Percentiles rank a stretch among this genome's conserved stretches.
These are phyloP conservation scores for Diogma glabrata DNA, from an alignment of 2,888 invertebrate species.

Conservation along the genomic window DNA sequence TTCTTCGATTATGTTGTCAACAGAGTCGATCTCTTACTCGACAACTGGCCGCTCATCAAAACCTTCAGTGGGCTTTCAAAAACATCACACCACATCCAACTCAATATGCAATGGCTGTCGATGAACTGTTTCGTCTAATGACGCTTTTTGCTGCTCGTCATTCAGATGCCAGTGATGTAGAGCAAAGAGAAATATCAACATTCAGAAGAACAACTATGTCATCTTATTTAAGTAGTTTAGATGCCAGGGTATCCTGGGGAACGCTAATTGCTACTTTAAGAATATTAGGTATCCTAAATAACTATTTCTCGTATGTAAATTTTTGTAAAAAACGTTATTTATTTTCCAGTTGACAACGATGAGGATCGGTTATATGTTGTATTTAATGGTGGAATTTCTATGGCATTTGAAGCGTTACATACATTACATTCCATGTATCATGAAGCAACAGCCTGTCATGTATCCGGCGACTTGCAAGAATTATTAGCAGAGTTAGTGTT, in stretches of 20 bases:
- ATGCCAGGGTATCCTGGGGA: slow-evolving; percentile 86
- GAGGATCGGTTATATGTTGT: slow-evolving; percentile 82
- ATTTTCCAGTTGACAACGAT: slow-evolving; percentile 57
- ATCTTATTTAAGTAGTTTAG: slow-evolving; percentile 78
- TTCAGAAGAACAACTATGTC: slow-evolving; percentile 77
- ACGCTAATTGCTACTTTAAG: slow-evolving; percentile 85
- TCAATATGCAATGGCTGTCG: slow-evolving; percentile 83
- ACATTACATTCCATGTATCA: slow-evolving; percentile 89
- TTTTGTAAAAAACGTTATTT: slow-evolving; percentile 1
- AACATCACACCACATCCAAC: slow-evolving; percentile 94
- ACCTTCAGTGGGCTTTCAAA: slow-evolving; percentile 93
- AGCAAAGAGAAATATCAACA: slow-evolving; percentile 68
- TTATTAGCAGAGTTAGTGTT: slow-evolving; percentile 67
- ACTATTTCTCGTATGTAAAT: neutral
- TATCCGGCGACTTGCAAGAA: slow-evolving; percentile 72
- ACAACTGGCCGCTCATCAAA: slow-evolving; percentile 82
- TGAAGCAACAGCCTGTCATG: slow-evolving; percentile 83
- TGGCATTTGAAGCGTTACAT: slow-evolving; percentile 64
- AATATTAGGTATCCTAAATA: slow-evolving; percentile 51
- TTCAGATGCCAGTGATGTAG: slow-evolving; percentile 63
- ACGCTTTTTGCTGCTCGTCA: slow-evolving; percentile 77
- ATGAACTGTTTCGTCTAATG: slow-evolving; percentile 84
- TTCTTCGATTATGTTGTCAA: slow-evolving; percentile 81
- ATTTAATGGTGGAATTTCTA: slow-evolving; percentile 74
- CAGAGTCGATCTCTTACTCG: slow-evolving; percentile 77